Percentiles rank a stretch among this genome's conserved stretches.
Evolutionary conservation across 2,888 invertebrate genomes (phyloP).

Genomic region (Platycheirus rosarum): DNA sequence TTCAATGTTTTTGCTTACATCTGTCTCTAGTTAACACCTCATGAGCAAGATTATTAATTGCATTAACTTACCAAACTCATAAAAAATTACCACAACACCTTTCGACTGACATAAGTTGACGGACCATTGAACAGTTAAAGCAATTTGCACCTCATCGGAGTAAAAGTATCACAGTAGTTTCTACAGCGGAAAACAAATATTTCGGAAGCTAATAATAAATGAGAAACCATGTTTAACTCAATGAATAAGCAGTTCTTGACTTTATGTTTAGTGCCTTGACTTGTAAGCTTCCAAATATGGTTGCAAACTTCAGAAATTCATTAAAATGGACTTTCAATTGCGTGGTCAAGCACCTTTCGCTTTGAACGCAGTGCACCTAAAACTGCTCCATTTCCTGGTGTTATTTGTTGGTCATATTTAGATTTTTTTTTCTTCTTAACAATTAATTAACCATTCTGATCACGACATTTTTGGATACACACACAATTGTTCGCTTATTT

Average conservation of each 20-base stretch:
- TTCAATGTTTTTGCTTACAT: background rate
- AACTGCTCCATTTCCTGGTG: conserved; percentile 60
- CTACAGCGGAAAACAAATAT: background rate
- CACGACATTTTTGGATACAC: conserved; percentile 60
- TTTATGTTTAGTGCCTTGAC: conserved; percentile 13
- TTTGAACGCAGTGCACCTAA: conserved; percentile 11
- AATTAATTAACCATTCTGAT: conserved; percentile 64
- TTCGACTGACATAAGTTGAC: background rate
- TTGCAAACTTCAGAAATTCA: background rate
- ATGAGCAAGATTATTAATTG: conserved; percentile 8
- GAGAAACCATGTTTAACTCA: background rate
- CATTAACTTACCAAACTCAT: background rate
- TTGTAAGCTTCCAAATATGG: background rate
- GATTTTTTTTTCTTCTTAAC: conserved; percentile 15
- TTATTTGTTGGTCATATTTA: background rate
- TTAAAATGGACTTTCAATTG: conserved; percentile 1
- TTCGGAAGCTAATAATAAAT: conserved; percentile 1
- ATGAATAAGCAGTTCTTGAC: conserved; percentile 26
- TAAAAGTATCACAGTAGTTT: background rate
- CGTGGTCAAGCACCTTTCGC: conserved; percentile 35
- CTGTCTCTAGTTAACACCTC: conserved; percentile 3
- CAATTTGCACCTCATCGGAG: conserved; percentile 2
- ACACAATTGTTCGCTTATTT: conserved; percentile 43
- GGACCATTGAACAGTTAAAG: background rate
- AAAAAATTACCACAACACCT: background rate